Evolutionary conservation across 2,888 invertebrate genomes (phyloP).

Genomic region (Cloeon dipterum): DNA sequence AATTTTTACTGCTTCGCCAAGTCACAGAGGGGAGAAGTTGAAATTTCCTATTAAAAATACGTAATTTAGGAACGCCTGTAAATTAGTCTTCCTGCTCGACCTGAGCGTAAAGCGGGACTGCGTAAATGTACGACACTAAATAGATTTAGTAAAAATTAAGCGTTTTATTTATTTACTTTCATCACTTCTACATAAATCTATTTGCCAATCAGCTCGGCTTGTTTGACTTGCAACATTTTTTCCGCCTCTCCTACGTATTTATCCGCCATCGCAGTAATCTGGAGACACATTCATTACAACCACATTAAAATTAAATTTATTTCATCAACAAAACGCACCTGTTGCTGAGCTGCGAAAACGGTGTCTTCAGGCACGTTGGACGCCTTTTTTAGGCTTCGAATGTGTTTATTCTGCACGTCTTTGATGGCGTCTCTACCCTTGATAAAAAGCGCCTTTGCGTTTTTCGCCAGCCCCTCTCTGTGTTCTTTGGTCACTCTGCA

Average conservation of each 20-base stretch:
- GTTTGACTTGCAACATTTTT: conserved; percentile 39
- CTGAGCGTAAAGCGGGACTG: no score
- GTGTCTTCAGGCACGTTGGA: conserved; percentile 47
- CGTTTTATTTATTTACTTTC: no score
- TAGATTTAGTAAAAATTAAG: no score
- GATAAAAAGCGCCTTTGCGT: conserved; percentile 58
- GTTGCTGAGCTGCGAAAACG: conserved; percentile 33
- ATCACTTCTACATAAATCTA: background rate
- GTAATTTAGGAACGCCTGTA: no score
- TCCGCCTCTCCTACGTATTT: conserved; percentile 39
- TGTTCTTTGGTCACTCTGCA: conserved; percentile 72
- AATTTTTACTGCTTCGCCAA: no score
- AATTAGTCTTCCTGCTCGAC: no score
- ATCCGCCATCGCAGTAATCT: conserved; percentile 44
- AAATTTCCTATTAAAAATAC: no score
- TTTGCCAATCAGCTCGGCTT: conserved; percentile 48
- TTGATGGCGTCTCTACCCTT: conserved; percentile 55
- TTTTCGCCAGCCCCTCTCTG: conserved; percentile 66
- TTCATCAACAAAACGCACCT: conserved; percentile 13
- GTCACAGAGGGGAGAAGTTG: no score
- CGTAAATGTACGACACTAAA: no score
- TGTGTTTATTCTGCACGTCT: conserved; percentile 46
- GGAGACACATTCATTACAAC: conserved; percentile 16
- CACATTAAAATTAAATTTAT: background rate
- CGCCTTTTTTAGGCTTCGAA: conserved; percentile 47